These are phyloP conservation scores for Archaeoteleia sp. DNA, from an alignment of 2,888 invertebrate genomes.

Conservation along the genomic window DNA sequence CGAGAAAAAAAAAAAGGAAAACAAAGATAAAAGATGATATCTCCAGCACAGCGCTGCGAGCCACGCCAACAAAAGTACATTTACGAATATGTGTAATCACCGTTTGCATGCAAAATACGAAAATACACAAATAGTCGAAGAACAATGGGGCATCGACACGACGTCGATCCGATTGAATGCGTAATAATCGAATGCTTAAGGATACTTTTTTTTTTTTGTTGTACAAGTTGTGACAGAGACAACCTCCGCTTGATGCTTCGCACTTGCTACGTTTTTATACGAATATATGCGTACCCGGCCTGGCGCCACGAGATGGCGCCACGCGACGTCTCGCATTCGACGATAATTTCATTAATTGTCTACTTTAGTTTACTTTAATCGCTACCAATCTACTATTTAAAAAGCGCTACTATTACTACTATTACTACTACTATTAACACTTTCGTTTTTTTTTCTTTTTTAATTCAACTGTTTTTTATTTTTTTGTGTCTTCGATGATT, in stretches of 20 bases:
- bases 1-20: too few relatives aligned
- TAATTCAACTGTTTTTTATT: constrained; percentile 56
- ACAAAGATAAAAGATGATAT: too few relatives aligned
- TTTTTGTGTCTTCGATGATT: constrained; percentile 71
- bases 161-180: constrained; percentile 62
- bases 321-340: too few relatives aligned
- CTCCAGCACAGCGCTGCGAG: too few relatives aligned
- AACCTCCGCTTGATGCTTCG: constrained; percentile 68
- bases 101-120: constrained; percentile 61
- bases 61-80: too few relatives aligned
- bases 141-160: constrained; percentile 60
- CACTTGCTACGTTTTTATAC: constrained; percentile 66
- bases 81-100: too few relatives aligned
- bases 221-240: constrained; percentile 66
- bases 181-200: constrained; percentile 62
- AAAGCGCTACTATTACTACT: constrained; percentile 56
- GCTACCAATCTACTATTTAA: constrained; percentile 61
- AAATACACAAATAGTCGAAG: too few relatives aligned
- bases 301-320: too few relatives aligned
- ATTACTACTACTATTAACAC: constrained; percentile 60
- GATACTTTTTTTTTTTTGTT: constrained; percentile 57
- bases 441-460: constrained; percentile 26
- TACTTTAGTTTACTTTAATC: too few relatives aligned
- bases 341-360: too few relatives aligned
- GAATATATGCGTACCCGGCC: too few relatives aligned